These are phyloP conservation scores for Cryptoprocta ferox DNA, from an alignment of 2,797 vertebrate species.

Conservation along the genomic window DNA sequence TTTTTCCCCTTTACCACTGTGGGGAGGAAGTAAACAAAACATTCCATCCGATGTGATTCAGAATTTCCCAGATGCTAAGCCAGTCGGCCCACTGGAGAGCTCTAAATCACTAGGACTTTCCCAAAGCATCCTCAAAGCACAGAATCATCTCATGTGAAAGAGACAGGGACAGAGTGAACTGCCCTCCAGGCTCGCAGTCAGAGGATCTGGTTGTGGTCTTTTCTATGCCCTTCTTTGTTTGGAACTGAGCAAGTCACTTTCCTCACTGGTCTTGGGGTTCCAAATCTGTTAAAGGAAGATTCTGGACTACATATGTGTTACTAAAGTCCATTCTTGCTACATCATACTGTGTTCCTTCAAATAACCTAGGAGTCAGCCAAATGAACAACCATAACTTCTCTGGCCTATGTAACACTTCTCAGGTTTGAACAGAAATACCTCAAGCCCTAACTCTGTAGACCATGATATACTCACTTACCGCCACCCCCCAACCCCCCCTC, in stretches of 20 bases:
- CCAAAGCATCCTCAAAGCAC: conserved; percentile 48
- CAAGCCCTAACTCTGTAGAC: neutral
- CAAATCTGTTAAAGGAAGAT: neutral
- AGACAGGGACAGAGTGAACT: neutral
- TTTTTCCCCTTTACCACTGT: conserved; percentile 28
- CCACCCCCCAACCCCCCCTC: too few species aligned
- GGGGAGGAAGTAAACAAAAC: conserved; percentile 73
- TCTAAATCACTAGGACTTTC: conserved; percentile 49
- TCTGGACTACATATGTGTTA: neutral
- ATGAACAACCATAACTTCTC: neutral
- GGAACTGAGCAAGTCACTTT: neutral
- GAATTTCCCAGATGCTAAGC: conserved; percentile 74
- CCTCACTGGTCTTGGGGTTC: neutral
- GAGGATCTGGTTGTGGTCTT: neutral
- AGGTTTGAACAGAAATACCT: neutral
- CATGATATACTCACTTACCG: neutral
- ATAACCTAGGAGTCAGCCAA: neutral
- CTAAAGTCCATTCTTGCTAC: neutral
- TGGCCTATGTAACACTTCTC: neutral
- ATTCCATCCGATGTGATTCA: conserved; percentile 75
- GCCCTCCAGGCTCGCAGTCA: neutral
- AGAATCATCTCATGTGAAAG: neutral
- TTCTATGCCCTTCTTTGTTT: neutral
- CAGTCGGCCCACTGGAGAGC: conserved; percentile 23
- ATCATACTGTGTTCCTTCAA: neutral